Evolutionary conservation across 2,797 vertebrate genomes (phyloP).

Genomic region (Mormyrops boulengeri): DNA sequence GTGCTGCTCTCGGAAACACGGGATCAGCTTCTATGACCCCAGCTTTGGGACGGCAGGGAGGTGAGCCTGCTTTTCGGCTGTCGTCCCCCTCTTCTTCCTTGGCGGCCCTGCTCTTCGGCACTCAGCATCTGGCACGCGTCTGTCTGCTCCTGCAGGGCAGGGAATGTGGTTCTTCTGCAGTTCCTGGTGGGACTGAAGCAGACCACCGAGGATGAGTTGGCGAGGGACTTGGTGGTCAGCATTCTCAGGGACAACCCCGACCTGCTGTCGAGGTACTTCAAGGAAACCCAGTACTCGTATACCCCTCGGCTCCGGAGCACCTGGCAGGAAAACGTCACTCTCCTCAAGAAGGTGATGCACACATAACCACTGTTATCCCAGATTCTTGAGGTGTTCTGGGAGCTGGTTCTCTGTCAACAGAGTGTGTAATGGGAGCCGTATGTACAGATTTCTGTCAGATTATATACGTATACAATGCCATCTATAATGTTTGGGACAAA

Average conservation of each 20-base stretch:
- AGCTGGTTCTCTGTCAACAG: not conserved
- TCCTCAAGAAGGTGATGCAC: constrained; percentile 79
- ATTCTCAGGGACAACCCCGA: constrained; percentile 81
- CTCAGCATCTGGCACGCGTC: not conserved
- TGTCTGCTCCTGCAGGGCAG: constrained; percentile 48
- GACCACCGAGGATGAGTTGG: constrained; percentile 75
- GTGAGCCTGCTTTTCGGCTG: constrained; percentile 45
- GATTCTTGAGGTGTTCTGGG: not conserved
- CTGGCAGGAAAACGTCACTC: constrained; percentile 80
- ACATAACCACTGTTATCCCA: not conserved
- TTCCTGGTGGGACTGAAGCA: constrained; percentile 83
- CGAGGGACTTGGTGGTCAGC: constrained; percentile 76
- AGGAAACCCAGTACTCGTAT: constrained; percentile 80
- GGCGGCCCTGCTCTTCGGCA: too few species aligned
- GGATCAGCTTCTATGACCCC: constrained; percentile 83
- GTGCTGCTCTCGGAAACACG: constrained; percentile 88
- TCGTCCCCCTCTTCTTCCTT: not conserved
- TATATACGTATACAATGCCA: not conserved
- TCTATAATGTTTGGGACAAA: not conserved
- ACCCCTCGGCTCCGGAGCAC: constrained; percentile 70
- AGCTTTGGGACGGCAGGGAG: constrained; percentile 80
- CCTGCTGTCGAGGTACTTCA: constrained; percentile 79
- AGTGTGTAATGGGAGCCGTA: not conserved
- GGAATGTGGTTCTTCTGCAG: constrained; percentile 85
- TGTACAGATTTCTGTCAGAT: not conserved